Evolutionary conservation across 2,797 vertebrate species (phyloP).

Genomic region (Coilia nasus): DNA sequence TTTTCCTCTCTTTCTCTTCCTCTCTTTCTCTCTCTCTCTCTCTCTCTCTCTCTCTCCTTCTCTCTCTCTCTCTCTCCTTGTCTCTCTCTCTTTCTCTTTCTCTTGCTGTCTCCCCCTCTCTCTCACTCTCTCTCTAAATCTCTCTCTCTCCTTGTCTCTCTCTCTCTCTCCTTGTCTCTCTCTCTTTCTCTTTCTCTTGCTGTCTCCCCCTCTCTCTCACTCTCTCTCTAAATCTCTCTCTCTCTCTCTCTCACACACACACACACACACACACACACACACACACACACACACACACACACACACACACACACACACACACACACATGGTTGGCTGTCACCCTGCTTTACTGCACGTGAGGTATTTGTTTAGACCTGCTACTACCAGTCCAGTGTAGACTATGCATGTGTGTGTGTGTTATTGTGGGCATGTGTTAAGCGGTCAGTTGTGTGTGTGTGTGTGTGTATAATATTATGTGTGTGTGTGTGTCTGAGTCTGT

Average conservation of each 20-base stretch:
- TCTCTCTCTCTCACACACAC: no score
- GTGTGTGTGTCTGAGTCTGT: no score
- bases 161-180: constrained; percentile 46
- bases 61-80: neutral
- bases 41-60: neutral
- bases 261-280: neutral
- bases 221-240: no score
- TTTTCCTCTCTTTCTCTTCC: constrained; percentile 47
- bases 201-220: no score
- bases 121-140: no score
- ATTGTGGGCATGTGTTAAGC: constrained; percentile 47
- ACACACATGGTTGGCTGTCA: constrained; percentile 67
- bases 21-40: neutral
- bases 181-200: no score
- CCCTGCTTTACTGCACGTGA: constrained; percentile 74
- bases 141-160: no score
- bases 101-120: no score
- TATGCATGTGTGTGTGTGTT: constrained; percentile 45
- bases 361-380: constrained; percentile 71
- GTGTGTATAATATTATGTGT: no score
- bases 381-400: constrained; percentile 58
- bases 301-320: constrained; percentile 51
- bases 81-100: no score
- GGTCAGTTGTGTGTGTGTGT: no score
- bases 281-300: neutral